Percentiles rank a stretch among this genome's conserved stretches.
Evolutionary conservation across 2,113 vertebrate genomes (phyloP).

Genomic region (Dromaius novaehollandiae): DNA sequence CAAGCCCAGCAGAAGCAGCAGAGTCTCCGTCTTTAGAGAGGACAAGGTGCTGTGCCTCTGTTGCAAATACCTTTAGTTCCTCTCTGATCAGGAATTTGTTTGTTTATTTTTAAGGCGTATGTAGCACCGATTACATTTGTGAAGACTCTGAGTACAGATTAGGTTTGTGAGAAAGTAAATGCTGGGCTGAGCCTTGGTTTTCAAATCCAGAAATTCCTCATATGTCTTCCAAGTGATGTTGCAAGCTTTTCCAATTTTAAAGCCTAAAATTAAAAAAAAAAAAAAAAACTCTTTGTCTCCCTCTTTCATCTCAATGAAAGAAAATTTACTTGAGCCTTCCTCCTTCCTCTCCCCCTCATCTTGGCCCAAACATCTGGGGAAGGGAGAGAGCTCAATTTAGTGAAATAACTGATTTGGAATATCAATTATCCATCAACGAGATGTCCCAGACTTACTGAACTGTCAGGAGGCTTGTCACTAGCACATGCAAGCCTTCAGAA

Average conservation of each 20-base stretch:
- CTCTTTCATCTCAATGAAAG: background rate
- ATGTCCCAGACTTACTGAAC: background rate
- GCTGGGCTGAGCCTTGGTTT: background rate
- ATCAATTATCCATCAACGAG: slow-evolving; percentile 57
- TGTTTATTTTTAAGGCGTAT: background rate
- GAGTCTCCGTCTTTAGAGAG: background rate
- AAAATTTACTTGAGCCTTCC: background rate
- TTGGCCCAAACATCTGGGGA: background rate
- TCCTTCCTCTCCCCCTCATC: background rate
- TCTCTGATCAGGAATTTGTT: background rate
- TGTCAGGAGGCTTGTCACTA: slow-evolving; percentile 45
- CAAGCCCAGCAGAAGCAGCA: background rate
- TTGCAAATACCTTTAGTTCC: background rate
- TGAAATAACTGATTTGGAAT: slow-evolving; percentile 42
- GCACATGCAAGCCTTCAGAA: slow-evolving; percentile 9
- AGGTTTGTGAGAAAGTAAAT: background rate
- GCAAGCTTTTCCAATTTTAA: background rate
- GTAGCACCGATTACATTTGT: background rate
- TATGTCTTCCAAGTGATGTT: background rate
- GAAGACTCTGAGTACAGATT: background rate
- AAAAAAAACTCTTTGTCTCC: background rate
- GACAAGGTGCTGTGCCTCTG: background rate
- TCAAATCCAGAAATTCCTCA: background rate
- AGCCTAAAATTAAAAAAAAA: background rate
- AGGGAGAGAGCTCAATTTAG: background rate